Evolutionary conservation across 2,888 invertebrate species (phyloP).

Genomic region (Danaus chrysippus): DNA sequence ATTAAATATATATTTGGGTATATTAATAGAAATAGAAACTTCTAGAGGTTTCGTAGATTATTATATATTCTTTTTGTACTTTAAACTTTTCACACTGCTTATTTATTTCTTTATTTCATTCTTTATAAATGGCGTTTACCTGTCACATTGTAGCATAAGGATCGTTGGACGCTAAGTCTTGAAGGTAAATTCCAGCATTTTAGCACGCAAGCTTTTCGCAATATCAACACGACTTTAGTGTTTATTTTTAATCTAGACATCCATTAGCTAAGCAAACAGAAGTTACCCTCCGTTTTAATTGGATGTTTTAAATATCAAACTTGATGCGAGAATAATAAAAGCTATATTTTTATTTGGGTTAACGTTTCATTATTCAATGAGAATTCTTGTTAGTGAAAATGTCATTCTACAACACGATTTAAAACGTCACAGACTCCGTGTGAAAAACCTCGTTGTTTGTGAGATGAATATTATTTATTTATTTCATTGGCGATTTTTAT

Average conservation of each 20-base stretch:
- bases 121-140: constrained; percentile 18
- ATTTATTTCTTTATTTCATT: constrained; percentile 9
- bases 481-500: constrained; percentile 10
- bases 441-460: constrained; percentile 22
- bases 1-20: too few relatives aligned
- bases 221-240: constrained; percentile 23
- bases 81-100: not conserved
- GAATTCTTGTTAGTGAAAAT: constrained; percentile 27
- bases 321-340: constrained; percentile 22
- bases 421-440: constrained; percentile 20
- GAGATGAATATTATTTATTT: constrained; percentile 26
- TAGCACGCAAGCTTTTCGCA: constrained; percentile 21
- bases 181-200: constrained; percentile 20
- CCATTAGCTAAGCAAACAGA: constrained; percentile 25
- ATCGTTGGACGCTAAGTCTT: constrained; percentile 19
- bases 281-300: constrained; percentile 22
- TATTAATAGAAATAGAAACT: too few relatives aligned
- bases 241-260: constrained; percentile 26
- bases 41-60: too few relatives aligned
- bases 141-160: constrained; percentile 18
- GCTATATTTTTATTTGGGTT: constrained; percentile 15
- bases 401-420: constrained; percentile 27
- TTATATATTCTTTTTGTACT: too few relatives aligned
- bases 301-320: constrained; percentile 23
- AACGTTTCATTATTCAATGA: constrained; percentile 21